Evolutionary conservation across 2,797 vertebrate genomes (phyloP), one percentile per base, ranked within the genome.

Genomic region (Anniella stebbinsi): DNA sequence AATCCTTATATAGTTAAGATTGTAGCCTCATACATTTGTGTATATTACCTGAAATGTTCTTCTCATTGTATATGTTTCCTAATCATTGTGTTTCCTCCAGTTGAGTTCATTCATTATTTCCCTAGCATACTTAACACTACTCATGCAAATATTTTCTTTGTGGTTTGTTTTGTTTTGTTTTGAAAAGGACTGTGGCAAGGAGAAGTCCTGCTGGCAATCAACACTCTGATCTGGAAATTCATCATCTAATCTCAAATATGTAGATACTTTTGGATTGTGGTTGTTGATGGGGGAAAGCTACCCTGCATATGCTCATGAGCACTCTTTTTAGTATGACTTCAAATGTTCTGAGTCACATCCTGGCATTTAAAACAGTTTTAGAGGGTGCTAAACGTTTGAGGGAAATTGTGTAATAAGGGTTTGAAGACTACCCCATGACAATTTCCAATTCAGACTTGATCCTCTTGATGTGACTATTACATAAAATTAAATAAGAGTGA

Each of bases 401-500:
- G 36, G 21, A 83, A 83, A 83, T 25, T 36, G 60, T 45, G 30
- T 38, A 48, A 57, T 60, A 10, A 45, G 30, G 17, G 33, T 73
- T 72, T 76, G 57, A 76, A 41, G 33, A 76, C 54, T 76, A 48
- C 28, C 33, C 33, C 33, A 75, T 21, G 36, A 48, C 13, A 73
- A 75, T 75, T 0, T 76, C n/a, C 54, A 45, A 8, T 66, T 75
- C 17, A 17, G 12, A 45, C 30, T 36, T 36, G 8, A 45, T 45
- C 69, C 36, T 72, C 10, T 69, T 60, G 67, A 48, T 75, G 30
- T 88, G 36, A 25, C 70, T 83, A 21, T 33, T 15, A 11, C 36
- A 48, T 82, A n/a, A 88, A n/a, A 84, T 51, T 89, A 51, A 89
- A 51, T 84, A 76, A 83, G n/a, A 41, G 28, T 51, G 63, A 85